These are phyloP conservation scores for Drosophila bocqueti DNA, from an alignment of 1,140 invertebrate species.

Conservation along the genomic window DNA sequence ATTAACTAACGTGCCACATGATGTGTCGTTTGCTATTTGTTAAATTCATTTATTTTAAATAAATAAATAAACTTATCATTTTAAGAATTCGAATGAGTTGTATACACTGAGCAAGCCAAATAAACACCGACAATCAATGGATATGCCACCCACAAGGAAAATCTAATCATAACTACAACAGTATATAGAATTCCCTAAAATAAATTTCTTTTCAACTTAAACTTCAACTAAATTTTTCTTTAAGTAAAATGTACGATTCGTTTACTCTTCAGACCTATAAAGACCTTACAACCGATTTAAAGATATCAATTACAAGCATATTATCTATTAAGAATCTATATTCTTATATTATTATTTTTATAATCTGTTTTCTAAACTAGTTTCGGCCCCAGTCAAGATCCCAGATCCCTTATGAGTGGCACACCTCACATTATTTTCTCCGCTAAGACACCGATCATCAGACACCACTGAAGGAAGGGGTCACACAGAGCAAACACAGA, in stretches of 20 bases:
- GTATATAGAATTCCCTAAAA: too few relatives aligned
- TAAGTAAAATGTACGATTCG: too few relatives aligned
- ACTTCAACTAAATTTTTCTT: not conserved
- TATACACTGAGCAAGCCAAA: slow-evolving; percentile 18
- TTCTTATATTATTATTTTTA: not conserved
- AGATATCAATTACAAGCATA: too few relatives aligned
- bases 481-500: slow-evolving; percentile 26
- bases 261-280: too few relatives aligned
- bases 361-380: not conserved
- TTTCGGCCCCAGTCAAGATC: too few relatives aligned
- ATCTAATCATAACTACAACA: not conserved
- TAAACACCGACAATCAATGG: slow-evolving; percentile 16
- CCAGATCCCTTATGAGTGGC: slow-evolving; percentile 34
- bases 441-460: slow-evolving; percentile 47
- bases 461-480: slow-evolving; percentile 36
- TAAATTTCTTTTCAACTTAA: not conserved
- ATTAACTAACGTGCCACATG: too few relatives aligned
- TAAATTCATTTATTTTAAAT: not conserved
- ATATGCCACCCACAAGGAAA: slow-evolving; percentile 43
- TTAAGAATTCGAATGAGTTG: slow-evolving; percentile 7
- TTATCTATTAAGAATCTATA: not conserved
- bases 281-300: too few relatives aligned
- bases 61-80: not conserved
- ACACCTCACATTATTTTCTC: slow-evolving; percentile 10
- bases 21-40: too few relatives aligned